Evolutionary conservation across 1,140 invertebrate genomes (phyloP), one percentile per base, ranked within the genome.

Genomic region (Neodiprion fabricii): DNA sequence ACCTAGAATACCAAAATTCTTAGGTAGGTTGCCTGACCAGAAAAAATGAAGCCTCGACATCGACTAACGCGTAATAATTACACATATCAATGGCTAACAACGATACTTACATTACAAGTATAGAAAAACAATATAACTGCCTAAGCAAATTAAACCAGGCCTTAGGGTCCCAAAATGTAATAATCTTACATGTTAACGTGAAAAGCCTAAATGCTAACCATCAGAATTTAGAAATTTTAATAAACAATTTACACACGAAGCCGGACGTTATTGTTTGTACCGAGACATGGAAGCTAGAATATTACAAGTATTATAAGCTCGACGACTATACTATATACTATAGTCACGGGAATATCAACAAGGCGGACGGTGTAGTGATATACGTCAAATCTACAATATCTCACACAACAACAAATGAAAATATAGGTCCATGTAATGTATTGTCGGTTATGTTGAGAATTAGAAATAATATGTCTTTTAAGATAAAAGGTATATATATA

Each of bases 151-250:
- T 61, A 11, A 61, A 61, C 53, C 10, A n/a, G n/a, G n/a, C 10
- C n/a, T n/a, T 61, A 10, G n/a, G 1, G n/a, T 11, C 10, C 10
- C 10, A 61, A n/a, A 61, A 61, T 10, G n/a, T 11, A 11, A 11
- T 61, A 61, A 61, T 61, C 53, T 61, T 61, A n/a, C n/a, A n/a
- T 61, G 53, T 61, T 10, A 61, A 61, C n/a, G n/a, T 61, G n/a
- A 61, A n/a, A 61, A 61, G 53, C n/a, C 53, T 61, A 0, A 61
- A 61, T 61, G 53, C 53, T 11, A 61, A 61, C 53, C n/a, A 11
- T n/a, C 10, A 61, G 53, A 61, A 61, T 10, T n/a, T 61, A 10
- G 53, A 61, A n/a, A 61, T 61, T 61, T 61, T 61, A 10, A 61
- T 61, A 61, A n/a, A 61, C 10, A 61, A n/a, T 61, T 61, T 61